Conservation (phyloP, 1,140 invertebrate species). For the Drosophila nebulosa region DNA sequence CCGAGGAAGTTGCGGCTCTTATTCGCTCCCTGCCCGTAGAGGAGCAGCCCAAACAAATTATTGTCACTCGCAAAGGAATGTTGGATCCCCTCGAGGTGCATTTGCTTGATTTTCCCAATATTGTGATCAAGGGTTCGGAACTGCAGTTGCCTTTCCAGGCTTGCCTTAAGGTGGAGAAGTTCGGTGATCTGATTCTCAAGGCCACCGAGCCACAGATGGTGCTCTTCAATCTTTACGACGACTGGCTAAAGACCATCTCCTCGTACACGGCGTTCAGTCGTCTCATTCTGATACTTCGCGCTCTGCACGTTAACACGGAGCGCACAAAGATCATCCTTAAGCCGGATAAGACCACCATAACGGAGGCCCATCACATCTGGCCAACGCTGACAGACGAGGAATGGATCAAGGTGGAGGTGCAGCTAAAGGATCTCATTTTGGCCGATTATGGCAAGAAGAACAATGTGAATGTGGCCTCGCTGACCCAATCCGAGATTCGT, state of each 20-base stretch:
- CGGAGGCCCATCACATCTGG: constrained; percentile 99
- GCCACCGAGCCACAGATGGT: constrained; percentile 99
- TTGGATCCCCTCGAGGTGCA: constrained; percentile 99
- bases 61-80: constrained; percentile 99
- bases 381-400: constrained; percentile 98
- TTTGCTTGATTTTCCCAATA: constrained; percentile 99
- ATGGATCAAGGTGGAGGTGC: constrained; percentile 99
- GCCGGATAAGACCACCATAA: constrained; percentile 99
- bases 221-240: constrained; percentile 99
- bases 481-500: constrained; percentile 99
- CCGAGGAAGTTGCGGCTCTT: constrained; percentile 99
- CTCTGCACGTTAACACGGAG: constrained; percentile 99
- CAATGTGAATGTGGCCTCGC: constrained; percentile 99
- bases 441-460: constrained; percentile 99
- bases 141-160: constrained; percentile 98
- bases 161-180: constrained; percentile 99
- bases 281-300: constrained; percentile 97
- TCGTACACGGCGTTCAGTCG: constrained; percentile 98
- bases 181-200: constrained; percentile 99
- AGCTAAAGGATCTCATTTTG: constrained; percentile 98
- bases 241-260: constrained; percentile 98
- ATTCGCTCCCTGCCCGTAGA: constrained; percentile 99
- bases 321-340: constrained; percentile 99
- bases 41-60: constrained; percentile 99
- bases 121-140: constrained; percentile 99